Evolutionary conservation across 2,113 vertebrate genomes (phyloP), one percentile per base, ranked within the genome.

Genomic region (Aleadryas rufinucha): DNA sequence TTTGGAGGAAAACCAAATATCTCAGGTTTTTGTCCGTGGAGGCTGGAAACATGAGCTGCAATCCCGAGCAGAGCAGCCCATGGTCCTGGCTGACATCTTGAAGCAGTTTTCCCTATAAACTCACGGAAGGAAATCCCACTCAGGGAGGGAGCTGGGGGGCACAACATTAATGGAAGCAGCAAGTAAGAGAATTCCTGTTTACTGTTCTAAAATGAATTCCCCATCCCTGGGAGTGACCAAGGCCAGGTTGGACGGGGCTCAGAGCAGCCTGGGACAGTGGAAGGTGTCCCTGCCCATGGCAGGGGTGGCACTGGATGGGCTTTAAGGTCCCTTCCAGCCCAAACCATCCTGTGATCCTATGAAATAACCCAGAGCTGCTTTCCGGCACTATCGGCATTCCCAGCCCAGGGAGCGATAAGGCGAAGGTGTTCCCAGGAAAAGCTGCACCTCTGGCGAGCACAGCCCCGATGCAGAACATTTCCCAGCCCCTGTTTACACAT

Each of bases 361-460:
- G 84, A 85, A 60, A 79, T 2, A 77, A 41, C 59, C 31, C 87
- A 77, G 87, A 90, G 20, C 77, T 63, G 33, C 26, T 31, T 57
- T 27, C 49, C 5, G 1, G 80, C 57, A 5, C 45, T 50, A 12
- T 64, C 65, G 2, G 84, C 65, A 26, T 7, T 30, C 68, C 4
- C 56, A 2, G 84, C 49, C 2, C 50, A 10, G 30, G 68, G 30
- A 68, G 28, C 0, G 39, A 90, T 60, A 79, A 61, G 56, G 37
- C 8, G 10, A 77, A 95, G 94, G 84, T 90, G 94, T 95, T 91
- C 91, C 89, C 81, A 74, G 87, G 91, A 86, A 83, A 28, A 78
- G 81, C 70, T 5, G 8, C 24, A 60, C 63, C 80, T 79, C 24
- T 2, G 78, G 70, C 2, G 1, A 84, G 90, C 87, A 3, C 60